Base-by-base conservation (phyloP, 2,888 invertebrate species). In the Linnaemya vulpina region DNA sequence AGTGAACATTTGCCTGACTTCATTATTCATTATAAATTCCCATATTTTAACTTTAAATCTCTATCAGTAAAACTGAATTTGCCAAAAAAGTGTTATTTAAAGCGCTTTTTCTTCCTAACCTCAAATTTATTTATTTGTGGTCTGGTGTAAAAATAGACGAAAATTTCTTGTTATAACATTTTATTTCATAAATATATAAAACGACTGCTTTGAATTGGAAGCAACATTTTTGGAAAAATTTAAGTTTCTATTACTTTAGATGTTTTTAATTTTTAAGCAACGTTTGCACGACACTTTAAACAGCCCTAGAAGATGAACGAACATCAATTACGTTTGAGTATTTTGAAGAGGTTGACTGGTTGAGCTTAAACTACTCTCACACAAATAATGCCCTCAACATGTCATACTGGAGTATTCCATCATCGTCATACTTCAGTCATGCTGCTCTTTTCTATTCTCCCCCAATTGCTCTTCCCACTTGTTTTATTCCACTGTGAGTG, bases 321-420 rank as follows among this genome's bases (percentile, higher is more conserved):
- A 25, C 77, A 40, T 62, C 40, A 38, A 51, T 51, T 78, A 70
- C 15, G 49, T 53, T 10, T 30, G 40, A 53, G 22, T 30, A 53
- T 62, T 51, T 71, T 62, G 5, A 62, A 71, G 46, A 65, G 63
- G n/a, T n/a, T n/a, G n/a, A n/a, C 55, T 53, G 71, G 43, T 51
- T 4, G 10, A 38, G 38, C 71, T 58, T 68, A 40, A n/a, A 62
- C 63, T 40, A 55, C 74, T 58, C 62, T 78, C 30, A 55, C 74
- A 63, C 62, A 74, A n/a, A n/a, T 83, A 68, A 83, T 74, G n/a
- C 38, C 49, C 25, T 55, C 62, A 65, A 58, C n/a, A 73, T 65
- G n/a, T 73, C 15, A 58, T 65, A 13, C 38, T 40, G 38, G 17
- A 3, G 25, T 62, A 51, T 70, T 67, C 25, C 38, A 30, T 62